Evolutionary conservation across 2,797 vertebrate species (phyloP).

Genomic region (Microctenopoma stevenorrisi): DNA sequence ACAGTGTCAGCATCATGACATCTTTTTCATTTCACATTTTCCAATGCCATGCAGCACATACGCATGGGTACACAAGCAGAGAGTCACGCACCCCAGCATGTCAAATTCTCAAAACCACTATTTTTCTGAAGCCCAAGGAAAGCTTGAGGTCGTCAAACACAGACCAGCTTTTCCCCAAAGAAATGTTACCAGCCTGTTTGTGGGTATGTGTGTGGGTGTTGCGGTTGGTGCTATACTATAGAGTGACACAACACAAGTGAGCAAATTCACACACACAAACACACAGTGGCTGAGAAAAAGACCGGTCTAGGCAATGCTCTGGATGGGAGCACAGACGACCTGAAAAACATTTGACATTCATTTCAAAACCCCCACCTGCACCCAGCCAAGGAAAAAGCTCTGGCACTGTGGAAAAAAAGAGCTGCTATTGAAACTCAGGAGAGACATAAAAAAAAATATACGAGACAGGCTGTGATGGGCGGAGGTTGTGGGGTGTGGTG

Average conservation of each 20-base stretch:
- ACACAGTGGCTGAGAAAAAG: conserved; percentile 28
- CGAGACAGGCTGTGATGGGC: conserved; percentile 43
- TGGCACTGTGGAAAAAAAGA: conserved; percentile 32
- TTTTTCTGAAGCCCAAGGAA: conserved; percentile 57
- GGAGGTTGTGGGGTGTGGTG: conserved; percentile 10
- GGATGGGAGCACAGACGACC: conserved; percentile 31
- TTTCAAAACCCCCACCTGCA: neutral
- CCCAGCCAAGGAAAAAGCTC: conserved; percentile 30
- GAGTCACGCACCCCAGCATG: conserved; percentile 17
- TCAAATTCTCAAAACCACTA: conserved; percentile 52
- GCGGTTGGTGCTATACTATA: conserved; percentile 9
- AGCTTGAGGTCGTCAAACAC: conserved; percentile 38
- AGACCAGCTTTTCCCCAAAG: conserved; percentile 46
- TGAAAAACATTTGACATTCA: conserved; percentile 58
- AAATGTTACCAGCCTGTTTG: conserved; percentile 49
- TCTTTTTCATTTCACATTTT: conserved; percentile 41
- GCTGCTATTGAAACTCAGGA: conserved; percentile 40
- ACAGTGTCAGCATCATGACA: conserved; percentile 28
- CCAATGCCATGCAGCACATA: conserved; percentile 16
- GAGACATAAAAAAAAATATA: conserved; percentile 33
- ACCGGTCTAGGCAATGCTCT: conserved; percentile 10
- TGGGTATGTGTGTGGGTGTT: conserved; percentile 18
- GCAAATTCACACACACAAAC: conserved; percentile 20
- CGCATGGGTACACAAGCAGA: conserved; percentile 7
- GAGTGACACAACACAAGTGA: conserved; percentile 40